Conservation (phyloP, 2,113 vertebrate species). For the Eretmochelys imbricata region DNA sequence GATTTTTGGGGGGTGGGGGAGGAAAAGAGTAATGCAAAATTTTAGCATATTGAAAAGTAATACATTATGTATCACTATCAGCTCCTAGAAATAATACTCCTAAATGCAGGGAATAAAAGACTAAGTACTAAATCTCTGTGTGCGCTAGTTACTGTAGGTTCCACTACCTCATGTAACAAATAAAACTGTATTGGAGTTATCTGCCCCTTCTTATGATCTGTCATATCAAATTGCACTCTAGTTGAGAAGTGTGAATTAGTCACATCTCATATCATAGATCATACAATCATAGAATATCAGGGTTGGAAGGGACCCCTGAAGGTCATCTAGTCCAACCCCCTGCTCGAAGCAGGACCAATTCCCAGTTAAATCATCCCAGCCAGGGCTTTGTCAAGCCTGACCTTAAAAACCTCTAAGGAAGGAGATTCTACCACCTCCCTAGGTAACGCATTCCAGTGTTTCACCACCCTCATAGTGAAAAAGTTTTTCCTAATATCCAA, state of each 20-base stretch:
- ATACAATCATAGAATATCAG: too few relatives aligned
- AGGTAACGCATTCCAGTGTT: too few relatives aligned
- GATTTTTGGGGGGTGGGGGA: rapidly evolving
- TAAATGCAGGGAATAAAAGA: conserved; percentile 16
- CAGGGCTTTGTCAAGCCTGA: too few relatives aligned
- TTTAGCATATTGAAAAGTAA: background rate
- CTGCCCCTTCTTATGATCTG: background rate
- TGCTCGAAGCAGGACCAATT: too few relatives aligned
- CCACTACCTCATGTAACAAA: background rate
- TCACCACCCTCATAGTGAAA: too few relatives aligned
- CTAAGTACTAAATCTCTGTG: background rate
- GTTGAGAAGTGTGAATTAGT: background rate
- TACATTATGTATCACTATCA: background rate
- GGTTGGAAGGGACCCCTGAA: too few relatives aligned
- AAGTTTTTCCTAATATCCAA: too few relatives aligned
- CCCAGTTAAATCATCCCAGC: too few relatives aligned
- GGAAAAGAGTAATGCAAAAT: background rate
- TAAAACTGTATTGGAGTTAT: background rate
- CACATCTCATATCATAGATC: too few relatives aligned
- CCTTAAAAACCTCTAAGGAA: too few relatives aligned
- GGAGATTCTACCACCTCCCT: too few relatives aligned
- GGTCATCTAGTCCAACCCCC: too few relatives aligned
- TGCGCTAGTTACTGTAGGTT: background rate
- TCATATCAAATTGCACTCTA: rapidly evolving
- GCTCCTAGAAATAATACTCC: background rate